Evolutionary conservation across 2,113 vertebrate genomes (phyloP).

Genomic region (Chaetorhynchus papuensis): DNA sequence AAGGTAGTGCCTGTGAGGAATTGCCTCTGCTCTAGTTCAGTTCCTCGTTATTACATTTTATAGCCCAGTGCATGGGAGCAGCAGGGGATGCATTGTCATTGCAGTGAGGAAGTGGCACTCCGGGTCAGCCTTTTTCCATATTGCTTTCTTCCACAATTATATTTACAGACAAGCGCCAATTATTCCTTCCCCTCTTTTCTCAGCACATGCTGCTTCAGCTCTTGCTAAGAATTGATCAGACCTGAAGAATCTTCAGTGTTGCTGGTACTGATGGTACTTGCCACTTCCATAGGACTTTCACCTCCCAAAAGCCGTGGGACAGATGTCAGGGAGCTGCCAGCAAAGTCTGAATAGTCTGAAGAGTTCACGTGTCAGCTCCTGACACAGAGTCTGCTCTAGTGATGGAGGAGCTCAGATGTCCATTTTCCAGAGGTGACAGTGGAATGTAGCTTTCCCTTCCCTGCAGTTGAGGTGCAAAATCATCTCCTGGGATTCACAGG

Average conservation of each 20-base stretch:
- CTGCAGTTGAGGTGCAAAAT: not conserved
- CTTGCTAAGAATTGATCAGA: constrained; percentile 1
- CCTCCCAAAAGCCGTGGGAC: not conserved
- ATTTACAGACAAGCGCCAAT: constrained; percentile 48
- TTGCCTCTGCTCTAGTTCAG: not conserved
- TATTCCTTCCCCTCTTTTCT: constrained; percentile 15
- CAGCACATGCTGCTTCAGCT: not conserved
- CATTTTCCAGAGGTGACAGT: rapidly evolving
- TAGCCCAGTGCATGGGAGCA: constrained; percentile 34
- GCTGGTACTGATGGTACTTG: not conserved
- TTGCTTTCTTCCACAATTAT: constrained; percentile 35
- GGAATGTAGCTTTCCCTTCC: not conserved
- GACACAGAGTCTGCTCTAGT: not conserved
- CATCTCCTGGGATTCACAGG: not conserved
- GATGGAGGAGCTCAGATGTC: not conserved
- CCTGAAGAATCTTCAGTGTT: not conserved
- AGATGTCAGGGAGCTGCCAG: not conserved
- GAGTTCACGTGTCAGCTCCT: not conserved
- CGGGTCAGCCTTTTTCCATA: constrained; percentile 19
- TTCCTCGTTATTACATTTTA: not conserved
- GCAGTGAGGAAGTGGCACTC: constrained; percentile 9
- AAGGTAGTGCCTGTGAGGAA: constrained; percentile 78
- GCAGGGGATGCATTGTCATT: constrained; percentile 16
- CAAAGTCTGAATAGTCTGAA: not conserved
- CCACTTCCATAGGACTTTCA: not conserved